Base-by-base conservation (phyloP, 2,888 invertebrate genomes). In the Dorcus hopei region DNA sequence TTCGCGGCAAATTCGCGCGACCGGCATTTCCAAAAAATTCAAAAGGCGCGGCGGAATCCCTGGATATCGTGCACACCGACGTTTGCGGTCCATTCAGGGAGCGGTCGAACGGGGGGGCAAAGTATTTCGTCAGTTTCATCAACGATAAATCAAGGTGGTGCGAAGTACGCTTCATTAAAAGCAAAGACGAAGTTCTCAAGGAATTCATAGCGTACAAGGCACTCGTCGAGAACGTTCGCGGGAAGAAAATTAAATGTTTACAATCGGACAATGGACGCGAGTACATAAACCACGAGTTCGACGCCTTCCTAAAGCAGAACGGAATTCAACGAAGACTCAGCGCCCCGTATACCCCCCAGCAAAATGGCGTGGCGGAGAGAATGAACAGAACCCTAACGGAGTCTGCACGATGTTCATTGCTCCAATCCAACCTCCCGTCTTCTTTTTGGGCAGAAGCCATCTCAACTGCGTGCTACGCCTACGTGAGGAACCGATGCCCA, bases 51-150 rank as follows among this genome's bases (percentile, higher is more conserved):
- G 23, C 49, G 9, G 39, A 67, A 6, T 5, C 62, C n/a, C 40
- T 68, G 11, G 64, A 68, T 9, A 55, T 68, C 3, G 58, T 70
- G 2, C 68, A 68, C 43, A 56, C 63, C 3, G 67, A 65, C 43
- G 60, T 68, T 0, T 64, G 60, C 43, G 66, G 69, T 0, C 67
- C 69, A 2, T 59, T 64, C 54, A 38, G 53, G 23, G 39, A 42
- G 6, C 43, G 51, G 40, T 56, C 63, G 9, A 11, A n/a, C 16
- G 59, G 57, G 16, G 59, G 57, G 49, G 54, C 65, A n/a, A 57
- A 43, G 58, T 69, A 67, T 55, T 66, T 66, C 38, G 49, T 68
- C 0, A 60, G 61, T 42, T 69, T 71, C 47, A 68, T 70, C 14
- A 69, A 70, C 47, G 67, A 70, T 54, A 52, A 53, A 55, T 61